These are phyloP conservation scores for Harpegnathos saltator DNA, from an alignment of 1,140 invertebrate genomes.

Conservation along the genomic window DNA sequence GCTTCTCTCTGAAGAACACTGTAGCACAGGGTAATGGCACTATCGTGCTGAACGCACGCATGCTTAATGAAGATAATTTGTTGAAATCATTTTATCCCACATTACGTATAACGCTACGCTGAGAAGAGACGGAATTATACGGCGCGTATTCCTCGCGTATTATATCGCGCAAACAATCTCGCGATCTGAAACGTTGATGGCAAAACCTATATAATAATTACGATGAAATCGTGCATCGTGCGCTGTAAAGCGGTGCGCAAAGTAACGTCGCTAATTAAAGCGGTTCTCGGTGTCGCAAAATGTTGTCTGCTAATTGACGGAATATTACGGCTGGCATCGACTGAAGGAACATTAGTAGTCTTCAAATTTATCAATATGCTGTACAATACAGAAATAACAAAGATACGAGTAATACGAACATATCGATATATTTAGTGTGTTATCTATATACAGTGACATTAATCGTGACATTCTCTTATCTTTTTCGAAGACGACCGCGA, in stretches of 20 bases:
- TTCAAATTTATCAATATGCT: not conserved
- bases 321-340: slow-evolving; percentile 4
- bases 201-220: slow-evolving; percentile 28
- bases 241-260: not conserved
- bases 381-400: no score
- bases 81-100: slow-evolving; percentile 63
- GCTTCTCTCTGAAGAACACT: slow-evolving; percentile 27
- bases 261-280: slow-evolving; percentile 25
- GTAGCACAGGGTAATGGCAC: slow-evolving; percentile 35
- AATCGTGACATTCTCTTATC: no score
- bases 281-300: slow-evolving; percentile 1
- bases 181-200: slow-evolving; percentile 34
- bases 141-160: slow-evolving; percentile 35
- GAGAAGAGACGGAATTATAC: slow-evolving; percentile 51
- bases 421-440: no score
- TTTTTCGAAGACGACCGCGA: no score
- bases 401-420: no score
- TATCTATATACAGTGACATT: no score
- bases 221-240: slow-evolving; percentile 32
- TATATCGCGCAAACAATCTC: slow-evolving; percentile 48
- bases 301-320: not conserved
- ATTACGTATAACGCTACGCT: slow-evolving; percentile 39
- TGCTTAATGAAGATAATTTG: slow-evolving; percentile 68
- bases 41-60: slow-evolving; percentile 62
- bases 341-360: not conserved